Conservation (phyloP, 2,888 invertebrate genomes). For the Phortica magna region DNA sequence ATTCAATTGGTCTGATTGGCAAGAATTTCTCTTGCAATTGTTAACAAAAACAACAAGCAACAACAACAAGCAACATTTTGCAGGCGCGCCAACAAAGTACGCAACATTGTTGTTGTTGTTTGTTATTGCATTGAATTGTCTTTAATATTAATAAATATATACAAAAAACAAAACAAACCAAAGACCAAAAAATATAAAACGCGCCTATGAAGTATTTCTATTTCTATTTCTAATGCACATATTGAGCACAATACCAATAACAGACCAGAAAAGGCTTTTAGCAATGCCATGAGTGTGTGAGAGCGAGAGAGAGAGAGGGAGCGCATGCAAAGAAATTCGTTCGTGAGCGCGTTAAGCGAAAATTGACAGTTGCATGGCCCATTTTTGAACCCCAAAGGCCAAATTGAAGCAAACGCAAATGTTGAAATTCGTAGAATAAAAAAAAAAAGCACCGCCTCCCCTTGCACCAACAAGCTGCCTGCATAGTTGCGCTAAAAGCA, state of each 20-base stretch:
- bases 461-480: conserved; percentile 36
- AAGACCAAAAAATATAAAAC: conserved; percentile 43
- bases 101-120: no score
- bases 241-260: neutral
- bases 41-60: neutral
- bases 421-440: conserved; percentile 35
- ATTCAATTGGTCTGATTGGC: conserved; percentile 26
- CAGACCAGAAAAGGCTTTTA: conserved; percentile 58
- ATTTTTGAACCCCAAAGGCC: conserved; percentile 60
- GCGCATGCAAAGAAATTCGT: neutral
- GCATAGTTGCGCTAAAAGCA: neutral
- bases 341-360: neutral
- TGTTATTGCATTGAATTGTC: conserved; percentile 14
- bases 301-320: neutral
- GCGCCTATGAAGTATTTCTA: conserved; percentile 42
- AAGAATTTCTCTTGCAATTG: conserved; percentile 2
- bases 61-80: neutral
- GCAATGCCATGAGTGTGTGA: conserved; percentile 39
- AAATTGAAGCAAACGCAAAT: conserved; percentile 34
- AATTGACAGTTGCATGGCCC: conserved; percentile 65
- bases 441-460: conserved; percentile 39
- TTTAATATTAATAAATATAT: conserved; percentile 23
- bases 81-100: neutral
- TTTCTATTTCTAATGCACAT: conserved; percentile 29
- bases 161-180: neutral